phyloP scores from a whole-genome alignment of 2,888 invertebrate species.

The Camponotus fellah region DNA sequence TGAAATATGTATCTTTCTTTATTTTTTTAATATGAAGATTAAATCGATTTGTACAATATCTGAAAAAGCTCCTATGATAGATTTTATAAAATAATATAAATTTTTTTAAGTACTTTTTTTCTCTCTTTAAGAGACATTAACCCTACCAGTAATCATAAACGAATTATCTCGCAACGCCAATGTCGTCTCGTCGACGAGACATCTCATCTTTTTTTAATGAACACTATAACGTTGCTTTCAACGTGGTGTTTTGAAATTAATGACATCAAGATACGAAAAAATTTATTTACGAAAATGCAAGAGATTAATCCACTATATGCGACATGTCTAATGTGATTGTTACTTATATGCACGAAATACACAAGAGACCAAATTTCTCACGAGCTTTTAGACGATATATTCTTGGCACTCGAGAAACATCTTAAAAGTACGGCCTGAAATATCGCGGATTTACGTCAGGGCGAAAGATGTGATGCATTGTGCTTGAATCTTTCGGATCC shows the following conservation, averaged over 20 bases:
- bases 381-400: conserved; percentile 1
- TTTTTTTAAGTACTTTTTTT: neutral
- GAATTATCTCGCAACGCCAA: conserved; percentile 18
- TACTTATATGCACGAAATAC: neutral
- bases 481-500: conserved; percentile 19
- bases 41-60: neutral
- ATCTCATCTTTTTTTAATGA: neutral
- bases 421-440: neutral
- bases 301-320: neutral
- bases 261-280: conserved; percentile 13
- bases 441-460: conserved; percentile 11
- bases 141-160: neutral
- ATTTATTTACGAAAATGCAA: conserved; percentile 6
- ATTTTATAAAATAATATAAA: neutral
- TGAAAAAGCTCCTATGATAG: neutral
- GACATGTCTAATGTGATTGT: conserved; percentile 4
- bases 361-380: neutral
- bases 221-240: neutral
- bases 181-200: neutral
- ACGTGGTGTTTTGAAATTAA: neutral
- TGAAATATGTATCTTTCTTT: neutral
- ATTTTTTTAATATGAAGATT: neutral
- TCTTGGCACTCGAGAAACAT: neutral
- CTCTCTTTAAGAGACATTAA: neutral
- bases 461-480: conserved; percentile 28